These are phyloP conservation scores for Nipponacmea schrenckii DNA, from an alignment of 2,888 invertebrate genomes.

Conservation along the genomic window DNA sequence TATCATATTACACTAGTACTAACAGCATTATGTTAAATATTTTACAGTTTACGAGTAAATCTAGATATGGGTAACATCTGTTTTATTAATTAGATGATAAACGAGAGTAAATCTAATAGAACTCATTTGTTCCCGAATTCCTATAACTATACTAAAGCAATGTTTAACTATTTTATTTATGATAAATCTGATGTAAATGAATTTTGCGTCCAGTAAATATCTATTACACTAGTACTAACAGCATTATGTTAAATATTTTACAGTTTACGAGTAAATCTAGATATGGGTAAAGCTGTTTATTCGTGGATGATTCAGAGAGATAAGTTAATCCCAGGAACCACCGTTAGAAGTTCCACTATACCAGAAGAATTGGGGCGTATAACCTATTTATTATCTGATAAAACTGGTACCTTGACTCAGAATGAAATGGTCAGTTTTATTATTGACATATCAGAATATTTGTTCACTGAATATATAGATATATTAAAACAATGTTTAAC, in stretches of 20 bases:
- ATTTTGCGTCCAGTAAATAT: too few species aligned
- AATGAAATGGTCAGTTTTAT: constrained; percentile 85
- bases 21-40: too few species aligned
- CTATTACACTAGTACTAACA: not conserved
- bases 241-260: constrained; percentile 9
- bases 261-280: constrained; percentile 96
- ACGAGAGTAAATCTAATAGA: constrained; percentile 96
- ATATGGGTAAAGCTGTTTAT: constrained; percentile 98
- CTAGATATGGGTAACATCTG: constrained; percentile 98
- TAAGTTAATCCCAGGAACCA: constrained; percentile 90
- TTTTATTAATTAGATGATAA: constrained; percentile 98
- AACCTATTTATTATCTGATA: constrained; percentile 95
- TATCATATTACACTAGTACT: not conserved
- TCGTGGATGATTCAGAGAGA: constrained; percentile 97
- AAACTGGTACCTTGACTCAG: constrained; percentile 97
- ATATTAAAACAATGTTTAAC: not conserved
- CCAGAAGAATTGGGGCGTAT: constrained; percentile 98
- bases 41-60: too few species aligned
- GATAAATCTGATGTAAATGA: too few species aligned
- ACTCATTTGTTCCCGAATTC: constrained; percentile 71
- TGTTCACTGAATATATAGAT: not conserved
- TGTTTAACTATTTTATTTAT: not conserved
- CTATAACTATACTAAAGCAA: not conserved
- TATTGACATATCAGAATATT: not conserved
- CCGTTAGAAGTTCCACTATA: constrained; percentile 96